Evolutionary conservation across 1,140 invertebrate species (phyloP).

Genomic region (Aphis gossypii): DNA sequence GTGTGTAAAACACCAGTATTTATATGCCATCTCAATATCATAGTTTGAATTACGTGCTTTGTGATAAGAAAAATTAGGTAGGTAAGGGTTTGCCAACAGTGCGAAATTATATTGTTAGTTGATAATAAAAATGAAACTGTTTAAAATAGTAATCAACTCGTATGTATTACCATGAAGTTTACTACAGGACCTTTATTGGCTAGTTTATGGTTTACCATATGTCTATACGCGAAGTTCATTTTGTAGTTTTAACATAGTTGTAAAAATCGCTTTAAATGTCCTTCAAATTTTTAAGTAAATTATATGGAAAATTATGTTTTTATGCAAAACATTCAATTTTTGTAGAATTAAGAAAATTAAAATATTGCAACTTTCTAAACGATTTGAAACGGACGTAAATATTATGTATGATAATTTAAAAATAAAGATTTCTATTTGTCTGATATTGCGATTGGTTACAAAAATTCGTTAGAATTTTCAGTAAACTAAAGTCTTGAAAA

Average conservation of each 20-base stretch:
- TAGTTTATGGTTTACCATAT: background rate
- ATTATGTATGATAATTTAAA: background rate
- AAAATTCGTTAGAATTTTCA: background rate
- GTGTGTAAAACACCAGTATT: too few relatives aligned
- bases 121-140: too few relatives aligned
- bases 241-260: conserved; percentile 30
- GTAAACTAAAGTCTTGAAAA: background rate
- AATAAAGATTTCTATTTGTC: background rate
- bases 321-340: conserved; percentile 1
- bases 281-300: background rate
- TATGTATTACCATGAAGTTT: too few relatives aligned
- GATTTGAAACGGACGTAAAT: conserved; percentile 13
- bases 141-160: too few relatives aligned
- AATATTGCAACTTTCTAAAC: conserved; percentile 33
- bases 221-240: background rate
- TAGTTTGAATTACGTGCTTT: too few relatives aligned
- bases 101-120: too few relatives aligned
- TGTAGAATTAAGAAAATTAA: background rate
- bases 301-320: background rate
- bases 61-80: too few relatives aligned
- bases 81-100: too few relatives aligned
- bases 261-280: background rate
- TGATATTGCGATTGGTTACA: background rate
- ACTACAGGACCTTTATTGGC: background rate
- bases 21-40: too few relatives aligned